phyloP scores from a whole-genome alignment of 2,888 invertebrate species.

The Nomada flava region DNA sequence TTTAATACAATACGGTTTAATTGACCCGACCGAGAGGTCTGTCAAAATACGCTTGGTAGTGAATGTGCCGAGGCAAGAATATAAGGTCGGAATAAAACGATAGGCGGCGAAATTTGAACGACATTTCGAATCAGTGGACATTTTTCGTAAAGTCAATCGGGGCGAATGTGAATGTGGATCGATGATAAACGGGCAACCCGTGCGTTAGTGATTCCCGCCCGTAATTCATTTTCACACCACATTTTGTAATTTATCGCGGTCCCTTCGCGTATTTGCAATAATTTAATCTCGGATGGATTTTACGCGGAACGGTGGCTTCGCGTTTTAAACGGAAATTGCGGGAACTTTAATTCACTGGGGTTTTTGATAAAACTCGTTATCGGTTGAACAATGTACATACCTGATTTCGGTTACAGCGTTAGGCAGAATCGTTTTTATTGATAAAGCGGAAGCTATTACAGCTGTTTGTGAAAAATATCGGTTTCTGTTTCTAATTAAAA shows the following conservation, averaged over 20 bases:
- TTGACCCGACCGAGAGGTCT: too few species aligned
- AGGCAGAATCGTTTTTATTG: background rate
- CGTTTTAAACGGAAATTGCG: constrained; percentile 3
- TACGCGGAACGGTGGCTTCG: too few species aligned
- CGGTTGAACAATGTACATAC: background rate
- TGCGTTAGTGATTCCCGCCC: background rate
- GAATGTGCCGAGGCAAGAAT: too few species aligned
- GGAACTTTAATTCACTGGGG: background rate
- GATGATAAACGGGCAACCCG: too few species aligned
- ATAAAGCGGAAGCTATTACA: background rate
- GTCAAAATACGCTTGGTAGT: too few species aligned
- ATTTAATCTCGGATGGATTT: constrained; percentile 7
- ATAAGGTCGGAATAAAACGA: too few species aligned
- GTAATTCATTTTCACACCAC: background rate
- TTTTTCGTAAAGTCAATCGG: too few species aligned
- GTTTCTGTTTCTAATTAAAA: background rate
- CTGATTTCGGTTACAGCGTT: constrained; percentile 3
- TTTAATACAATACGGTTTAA: too few species aligned
- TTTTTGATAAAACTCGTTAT: constrained; percentile 22
- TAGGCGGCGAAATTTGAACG: too few species aligned
- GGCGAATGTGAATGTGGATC: too few species aligned
- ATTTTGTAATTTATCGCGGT: constrained; percentile 7
- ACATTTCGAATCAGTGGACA: too few species aligned
- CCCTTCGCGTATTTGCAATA: background rate
- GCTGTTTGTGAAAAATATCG: background rate